Conservation (phyloP, 2,113 vertebrate species). For the Seriola dumerili region DNA sequence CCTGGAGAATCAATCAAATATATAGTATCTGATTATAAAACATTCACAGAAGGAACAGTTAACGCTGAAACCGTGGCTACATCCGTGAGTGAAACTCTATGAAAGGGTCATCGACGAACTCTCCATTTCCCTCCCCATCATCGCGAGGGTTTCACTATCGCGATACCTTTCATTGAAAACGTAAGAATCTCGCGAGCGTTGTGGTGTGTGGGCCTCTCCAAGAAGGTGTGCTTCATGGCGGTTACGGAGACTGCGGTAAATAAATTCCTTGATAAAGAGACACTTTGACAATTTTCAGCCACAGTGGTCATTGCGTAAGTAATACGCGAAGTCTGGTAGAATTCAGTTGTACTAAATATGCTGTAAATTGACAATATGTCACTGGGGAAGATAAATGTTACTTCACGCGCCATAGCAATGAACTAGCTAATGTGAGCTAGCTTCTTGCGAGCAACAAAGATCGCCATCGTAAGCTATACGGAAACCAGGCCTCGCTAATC, state of each 20-base stretch:
- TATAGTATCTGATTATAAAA: no score
- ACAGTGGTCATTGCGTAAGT: not conserved
- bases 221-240: slow-evolving; percentile 86
- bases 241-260: slow-evolving; percentile 85
- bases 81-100: no score
- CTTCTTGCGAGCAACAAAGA: slow-evolving; percentile 43
- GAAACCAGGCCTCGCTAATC: slow-evolving; percentile 30
- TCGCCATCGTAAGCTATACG: not conserved
- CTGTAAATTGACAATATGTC: not conserved
- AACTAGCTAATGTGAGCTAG: slow-evolving; percentile 55
- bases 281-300: not conserved
- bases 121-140: not conserved
- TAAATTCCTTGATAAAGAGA: slow-evolving; percentile 55
- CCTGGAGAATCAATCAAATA: no score
- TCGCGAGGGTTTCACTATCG: slow-evolving; percentile 19
- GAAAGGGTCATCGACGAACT: not conserved
- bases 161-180: slow-evolving; percentile 36
- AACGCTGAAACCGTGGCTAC: no score
- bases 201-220: slow-evolving; percentile 58
- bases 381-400: not conserved
- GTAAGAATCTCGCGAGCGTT: slow-evolving; percentile 70
- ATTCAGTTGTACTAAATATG: not conserved
- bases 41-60: no score
- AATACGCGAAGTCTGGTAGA: not conserved
- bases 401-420: slow-evolving; percentile 53